A percentile compares a stretch with the other conserved stretches of the same genome.
Conservation (phyloP, 2,797 vertebrate species). For the Cygnus olor region DNA sequence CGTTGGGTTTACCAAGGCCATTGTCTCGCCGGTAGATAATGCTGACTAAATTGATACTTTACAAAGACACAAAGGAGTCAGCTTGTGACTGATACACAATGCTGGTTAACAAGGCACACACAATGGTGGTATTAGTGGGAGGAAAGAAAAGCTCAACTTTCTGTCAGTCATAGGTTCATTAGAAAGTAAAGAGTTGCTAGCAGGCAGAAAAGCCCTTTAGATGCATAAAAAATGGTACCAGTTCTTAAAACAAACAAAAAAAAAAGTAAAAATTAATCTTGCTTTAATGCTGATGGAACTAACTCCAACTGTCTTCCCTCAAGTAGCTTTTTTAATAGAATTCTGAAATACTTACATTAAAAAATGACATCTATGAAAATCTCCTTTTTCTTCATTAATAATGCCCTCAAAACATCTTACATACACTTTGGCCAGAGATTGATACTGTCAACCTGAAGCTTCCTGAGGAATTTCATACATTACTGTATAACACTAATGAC, state of each 20-base stretch:
- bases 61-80: slow-evolving; percentile 70
- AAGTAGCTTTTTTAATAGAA: background rate
- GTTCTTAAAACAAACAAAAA: background rate
- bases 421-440: background rate
- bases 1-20: slow-evolving; percentile 2
- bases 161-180: slow-evolving; percentile 57
- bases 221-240: slow-evolving; percentile 19
- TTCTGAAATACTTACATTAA: background rate
- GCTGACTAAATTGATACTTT: slow-evolving; percentile 68
- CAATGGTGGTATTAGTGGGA: slow-evolving; percentile 68
- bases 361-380: background rate
- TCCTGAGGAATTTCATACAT: background rate
- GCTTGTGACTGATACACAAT: slow-evolving; percentile 72
- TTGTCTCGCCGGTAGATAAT: slow-evolving; percentile 50
- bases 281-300: background rate
- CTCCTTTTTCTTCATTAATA: background rate
- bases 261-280: slow-evolving; percentile 12
- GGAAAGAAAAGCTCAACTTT: slow-evolving; percentile 71
- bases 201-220: slow-evolving; percentile 51
- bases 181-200: slow-evolving; percentile 55
- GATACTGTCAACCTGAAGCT: background rate
- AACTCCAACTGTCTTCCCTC: background rate
- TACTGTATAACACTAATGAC: background rate
- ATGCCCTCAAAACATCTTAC: background rate
- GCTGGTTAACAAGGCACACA: slow-evolving; percentile 54